Percentiles rank a stretch among this genome's conserved stretches.
Evolutionary conservation across 2,113 vertebrate genomes (phyloP).

Genomic region (Barbus barbus): DNA sequence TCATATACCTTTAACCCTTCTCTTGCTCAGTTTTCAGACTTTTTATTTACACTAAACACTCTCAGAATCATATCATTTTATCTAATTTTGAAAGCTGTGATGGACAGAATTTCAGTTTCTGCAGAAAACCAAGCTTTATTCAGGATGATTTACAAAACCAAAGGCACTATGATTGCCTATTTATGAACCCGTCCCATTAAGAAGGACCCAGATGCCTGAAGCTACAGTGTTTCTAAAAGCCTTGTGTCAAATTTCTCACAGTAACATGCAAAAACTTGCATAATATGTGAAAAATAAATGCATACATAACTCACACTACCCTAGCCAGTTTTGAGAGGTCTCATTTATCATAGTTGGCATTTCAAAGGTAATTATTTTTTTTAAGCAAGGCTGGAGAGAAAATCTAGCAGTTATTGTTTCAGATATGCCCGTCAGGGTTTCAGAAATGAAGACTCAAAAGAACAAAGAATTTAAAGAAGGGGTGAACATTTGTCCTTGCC

Average conservation of each 20-base stretch:
- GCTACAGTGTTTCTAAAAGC: neutral
- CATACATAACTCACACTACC: neutral
- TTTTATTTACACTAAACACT: neutral
- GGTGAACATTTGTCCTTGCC: conserved; percentile 64
- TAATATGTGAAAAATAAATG: conserved; percentile 8
- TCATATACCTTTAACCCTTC: neutral
- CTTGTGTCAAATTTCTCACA: neutral
- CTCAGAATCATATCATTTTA: no score
- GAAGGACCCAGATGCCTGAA: neutral
- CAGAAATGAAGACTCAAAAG: conserved; percentile 53
- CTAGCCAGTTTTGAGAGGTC: neutral
- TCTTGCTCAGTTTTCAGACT: neutral
- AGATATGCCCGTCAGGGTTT: conserved; percentile 55
- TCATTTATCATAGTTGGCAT: conserved; percentile 47
- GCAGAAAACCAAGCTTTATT: neutral
- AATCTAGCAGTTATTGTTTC: conserved; percentile 57
- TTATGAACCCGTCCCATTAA: neutral
- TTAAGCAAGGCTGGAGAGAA: conserved; percentile 50
- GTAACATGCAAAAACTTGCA: neutral
- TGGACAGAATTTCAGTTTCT: neutral
- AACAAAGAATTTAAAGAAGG: conserved; percentile 37
- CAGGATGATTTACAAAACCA: neutral
- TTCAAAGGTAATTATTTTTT: conserved; percentile 54
- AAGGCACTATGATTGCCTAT: neutral
- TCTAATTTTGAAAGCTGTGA: no score